Evolutionary conservation across 2,888 invertebrate genomes (phyloP).

Genomic region (Tetranychus piercei): DNA sequence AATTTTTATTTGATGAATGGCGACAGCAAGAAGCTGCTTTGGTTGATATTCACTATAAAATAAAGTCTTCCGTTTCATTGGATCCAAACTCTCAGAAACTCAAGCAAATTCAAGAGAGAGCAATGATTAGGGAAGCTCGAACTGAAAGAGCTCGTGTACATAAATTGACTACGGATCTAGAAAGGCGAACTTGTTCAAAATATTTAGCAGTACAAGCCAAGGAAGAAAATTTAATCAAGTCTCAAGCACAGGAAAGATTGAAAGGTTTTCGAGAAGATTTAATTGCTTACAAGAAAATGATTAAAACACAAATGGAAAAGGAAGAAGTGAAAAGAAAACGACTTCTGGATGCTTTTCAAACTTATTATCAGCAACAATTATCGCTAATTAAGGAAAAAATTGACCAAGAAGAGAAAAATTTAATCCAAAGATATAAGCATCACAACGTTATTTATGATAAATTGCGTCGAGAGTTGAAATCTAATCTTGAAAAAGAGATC

Average conservation of each 20-base stretch:
- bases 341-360: background rate
- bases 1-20: background rate
- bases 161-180: background rate
- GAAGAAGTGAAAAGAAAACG: background rate
- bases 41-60: background rate
- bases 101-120: background rate
- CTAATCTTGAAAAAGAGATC: background rate
- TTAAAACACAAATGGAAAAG: background rate
- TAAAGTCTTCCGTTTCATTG: background rate
- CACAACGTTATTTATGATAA: background rate
- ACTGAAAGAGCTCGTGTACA: constrained; percentile 1
- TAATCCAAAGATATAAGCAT: background rate
- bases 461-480: background rate
- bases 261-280: background rate
- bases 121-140: background rate
- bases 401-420: background rate
- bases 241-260: background rate
- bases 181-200: background rate
- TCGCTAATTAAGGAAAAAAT: background rate
- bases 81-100: background rate
- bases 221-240: background rate
- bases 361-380: background rate
- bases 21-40: background rate
- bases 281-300: background rate
- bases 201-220: background rate